Evolutionary conservation across 1,140 invertebrate species (phyloP).

Genomic region (Carposina sasakii): DNA sequence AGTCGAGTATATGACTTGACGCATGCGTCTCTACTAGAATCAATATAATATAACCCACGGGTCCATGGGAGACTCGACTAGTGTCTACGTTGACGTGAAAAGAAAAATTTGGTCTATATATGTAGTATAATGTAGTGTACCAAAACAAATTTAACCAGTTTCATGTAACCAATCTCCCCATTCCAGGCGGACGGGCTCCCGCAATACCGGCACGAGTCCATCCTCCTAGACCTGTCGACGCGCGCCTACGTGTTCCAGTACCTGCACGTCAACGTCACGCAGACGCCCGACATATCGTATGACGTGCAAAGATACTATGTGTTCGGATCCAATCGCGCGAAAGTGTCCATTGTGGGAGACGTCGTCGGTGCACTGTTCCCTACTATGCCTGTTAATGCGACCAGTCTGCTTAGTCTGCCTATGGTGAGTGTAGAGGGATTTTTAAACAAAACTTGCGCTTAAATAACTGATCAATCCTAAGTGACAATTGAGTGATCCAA

Average conservation of each 20-base stretch:
- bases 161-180: background rate
- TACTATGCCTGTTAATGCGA: constrained; percentile 91
- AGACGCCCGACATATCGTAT: constrained; percentile 92
- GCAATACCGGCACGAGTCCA: constrained; percentile 92
- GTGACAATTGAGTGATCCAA: too few species aligned
- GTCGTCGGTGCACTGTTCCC: constrained; percentile 96
- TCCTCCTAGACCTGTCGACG: constrained; percentile 93
- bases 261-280: constrained; percentile 95
- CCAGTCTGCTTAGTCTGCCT: constrained; percentile 84
- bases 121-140: too few species aligned
- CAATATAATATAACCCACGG: too few species aligned
- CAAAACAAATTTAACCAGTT: too few species aligned
- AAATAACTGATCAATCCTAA: too few species aligned
- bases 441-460: too few species aligned
- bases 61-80: too few species aligned
- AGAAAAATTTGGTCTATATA: too few species aligned
- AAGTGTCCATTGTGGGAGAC: constrained; percentile 92
- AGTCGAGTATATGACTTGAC: too few species aligned
- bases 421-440: constrained; percentile 79
- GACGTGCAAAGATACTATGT: constrained; percentile 89
- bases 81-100: too few species aligned
- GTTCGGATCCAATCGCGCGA: constrained; percentile 92
- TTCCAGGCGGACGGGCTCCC: constrained; percentile 94
- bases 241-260: constrained; percentile 94
- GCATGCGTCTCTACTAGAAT: too few species aligned